Conservation (phyloP, 2,888 invertebrate genomes). For the Drosophila neotestacea region DNA sequence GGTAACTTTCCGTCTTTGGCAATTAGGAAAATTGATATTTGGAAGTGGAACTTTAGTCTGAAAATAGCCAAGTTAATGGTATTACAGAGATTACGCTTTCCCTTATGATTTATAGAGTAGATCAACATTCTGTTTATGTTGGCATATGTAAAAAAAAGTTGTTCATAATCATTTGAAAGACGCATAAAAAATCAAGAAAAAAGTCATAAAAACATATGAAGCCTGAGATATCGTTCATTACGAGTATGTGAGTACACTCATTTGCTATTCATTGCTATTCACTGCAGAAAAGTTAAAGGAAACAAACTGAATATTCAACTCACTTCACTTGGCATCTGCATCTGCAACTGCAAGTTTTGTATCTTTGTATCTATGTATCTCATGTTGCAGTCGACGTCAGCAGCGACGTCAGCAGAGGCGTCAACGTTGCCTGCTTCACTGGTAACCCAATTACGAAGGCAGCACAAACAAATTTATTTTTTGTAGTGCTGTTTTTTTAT, state of each 20-base stretch:
- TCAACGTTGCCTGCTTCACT: conserved; percentile 51
- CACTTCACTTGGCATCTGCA: conserved; percentile 51
- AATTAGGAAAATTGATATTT: conserved; percentile 60
- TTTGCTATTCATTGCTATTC: conserved; percentile 42
- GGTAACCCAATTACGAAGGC: conserved; percentile 73
- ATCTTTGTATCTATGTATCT: conserved; percentile 38
- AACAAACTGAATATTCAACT: conserved; percentile 19
- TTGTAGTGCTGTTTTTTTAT: conserved; percentile 37
- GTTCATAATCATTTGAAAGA: conserved; percentile 16
- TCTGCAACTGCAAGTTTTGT: conserved; percentile 45
- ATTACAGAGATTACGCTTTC: conserved; percentile 18
- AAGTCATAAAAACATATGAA: conserved; percentile 17
- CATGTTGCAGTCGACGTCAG: conserved; percentile 21
- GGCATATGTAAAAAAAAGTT: too few relatives aligned
- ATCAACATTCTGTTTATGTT: not conserved
- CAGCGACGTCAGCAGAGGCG: conserved; percentile 5
- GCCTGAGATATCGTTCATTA: conserved; percentile 19
- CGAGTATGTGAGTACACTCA: conserved; percentile 41
- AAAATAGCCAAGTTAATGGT: conserved; percentile 17
- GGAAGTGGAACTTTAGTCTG: conserved; percentile 10
- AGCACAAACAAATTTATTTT: conserved; percentile 69
- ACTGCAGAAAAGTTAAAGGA: conserved; percentile 13
- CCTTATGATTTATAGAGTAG: conserved; percentile 31
- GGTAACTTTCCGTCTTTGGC: conserved; percentile 18
- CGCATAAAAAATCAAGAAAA: conserved; percentile 19